phyloP scores from a whole-genome alignment of 37 sponge, comb jelly and placozoan genomes.

The Hexactinellida sp. region DNA sequence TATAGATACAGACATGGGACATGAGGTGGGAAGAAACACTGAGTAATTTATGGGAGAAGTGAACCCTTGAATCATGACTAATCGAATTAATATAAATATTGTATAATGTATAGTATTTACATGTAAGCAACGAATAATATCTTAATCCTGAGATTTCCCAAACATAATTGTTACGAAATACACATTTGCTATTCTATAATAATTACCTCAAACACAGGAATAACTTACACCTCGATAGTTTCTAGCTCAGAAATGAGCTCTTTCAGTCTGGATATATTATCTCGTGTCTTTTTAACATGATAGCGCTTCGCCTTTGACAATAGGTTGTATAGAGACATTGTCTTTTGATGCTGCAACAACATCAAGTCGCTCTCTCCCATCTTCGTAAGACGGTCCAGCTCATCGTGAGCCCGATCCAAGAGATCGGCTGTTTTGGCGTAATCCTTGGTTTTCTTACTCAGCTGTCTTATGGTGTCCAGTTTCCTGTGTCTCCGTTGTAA shows the following conservation, averaged over 20 bases:
- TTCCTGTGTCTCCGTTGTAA: neutral
- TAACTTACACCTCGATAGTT: neutral
- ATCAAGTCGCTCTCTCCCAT: neutral
- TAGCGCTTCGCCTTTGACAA: neutral
- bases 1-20: no score
- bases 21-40: no score
- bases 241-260: neutral
- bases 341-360: slow-evolving; percentile 12
- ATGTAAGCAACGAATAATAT: no score
- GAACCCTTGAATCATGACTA: no score
- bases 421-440: neutral
- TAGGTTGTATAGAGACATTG: neutral
- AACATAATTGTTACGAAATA: neutral
- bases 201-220: neutral
- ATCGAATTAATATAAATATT: no score
- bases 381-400: neutral
- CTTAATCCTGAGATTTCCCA: no score
- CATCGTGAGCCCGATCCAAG: neutral
- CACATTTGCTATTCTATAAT: neutral
- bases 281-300: neutral
- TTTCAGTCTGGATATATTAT: neutral
- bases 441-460: slow-evolving; percentile 1
- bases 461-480: neutral
- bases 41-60: no score
- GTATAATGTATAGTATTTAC: no score